These are phyloP conservation scores for Rhagium mordax DNA, from an alignment of 2,888 invertebrate genomes.

Conservation along the genomic window DNA sequence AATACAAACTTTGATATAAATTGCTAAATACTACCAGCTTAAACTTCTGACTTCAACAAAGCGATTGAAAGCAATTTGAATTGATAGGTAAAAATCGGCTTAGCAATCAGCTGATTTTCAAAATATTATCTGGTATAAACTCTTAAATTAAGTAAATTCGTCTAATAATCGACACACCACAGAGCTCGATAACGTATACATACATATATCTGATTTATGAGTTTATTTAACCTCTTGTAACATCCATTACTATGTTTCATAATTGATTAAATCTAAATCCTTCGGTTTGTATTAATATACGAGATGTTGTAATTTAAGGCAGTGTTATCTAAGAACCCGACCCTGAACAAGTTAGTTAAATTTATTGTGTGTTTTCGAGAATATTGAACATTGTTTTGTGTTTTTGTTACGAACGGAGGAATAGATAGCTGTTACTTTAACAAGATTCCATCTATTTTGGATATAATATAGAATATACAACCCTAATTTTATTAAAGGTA, in stretches of 20 bases:
- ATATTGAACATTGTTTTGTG: not conserved
- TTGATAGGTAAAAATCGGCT: no score
- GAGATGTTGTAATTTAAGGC: not conserved
- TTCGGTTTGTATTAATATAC: slow-evolving; percentile 4
- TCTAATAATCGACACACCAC: not conserved
- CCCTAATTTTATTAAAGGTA: no score
- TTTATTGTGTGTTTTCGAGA: not conserved
- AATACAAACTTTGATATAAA: no score
- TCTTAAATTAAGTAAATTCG: not conserved
- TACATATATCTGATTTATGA: not conserved
- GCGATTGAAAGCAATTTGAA: no score
- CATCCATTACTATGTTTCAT: not conserved
- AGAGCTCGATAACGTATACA: not conserved
- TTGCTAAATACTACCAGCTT: no score
- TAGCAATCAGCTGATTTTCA: not conserved
- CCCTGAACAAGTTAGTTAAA: not conserved
- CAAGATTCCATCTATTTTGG: not conserved
- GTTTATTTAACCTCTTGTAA: slow-evolving; percentile 19
- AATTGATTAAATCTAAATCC: slow-evolving; percentile 16
- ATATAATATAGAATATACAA: no score
- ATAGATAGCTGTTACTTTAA: not conserved
- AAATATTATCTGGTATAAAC: not conserved
- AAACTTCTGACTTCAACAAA: no score
- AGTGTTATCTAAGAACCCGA: slow-evolving; percentile 12
- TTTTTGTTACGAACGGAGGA: not conserved